phyloP scores from a whole-genome alignment of 23 tunicate species.

The Halocynthia aurantium region DNA sequence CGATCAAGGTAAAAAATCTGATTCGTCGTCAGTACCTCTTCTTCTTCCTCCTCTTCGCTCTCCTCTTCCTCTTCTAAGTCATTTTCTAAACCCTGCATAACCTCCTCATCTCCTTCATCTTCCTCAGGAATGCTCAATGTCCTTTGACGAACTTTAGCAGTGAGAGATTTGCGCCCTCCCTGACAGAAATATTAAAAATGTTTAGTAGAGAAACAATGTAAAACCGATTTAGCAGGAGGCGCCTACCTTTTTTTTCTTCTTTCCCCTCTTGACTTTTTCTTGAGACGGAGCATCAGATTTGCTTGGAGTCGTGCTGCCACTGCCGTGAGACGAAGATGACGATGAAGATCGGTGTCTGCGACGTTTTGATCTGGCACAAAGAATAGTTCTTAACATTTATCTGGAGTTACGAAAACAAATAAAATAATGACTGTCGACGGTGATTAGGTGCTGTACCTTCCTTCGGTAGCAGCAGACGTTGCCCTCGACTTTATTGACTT shows the following conservation, averaged over 20 bases:
- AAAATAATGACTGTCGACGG: too few species aligned
- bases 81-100: conserved; percentile 29
- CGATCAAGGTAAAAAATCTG: too few species aligned
- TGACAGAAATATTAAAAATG: conserved; percentile 2
- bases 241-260: conserved; percentile 54
- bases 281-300: conserved; percentile 1
- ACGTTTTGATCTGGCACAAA: conserved; percentile 26
- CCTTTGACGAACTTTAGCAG: conserved; percentile 37
- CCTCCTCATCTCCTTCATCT: conserved; percentile 63
- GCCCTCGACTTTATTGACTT: conserved; percentile 65
- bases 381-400: background rate
- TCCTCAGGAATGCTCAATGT: conserved; percentile 87
- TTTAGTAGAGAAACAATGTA: background rate
- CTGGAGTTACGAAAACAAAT: background rate
- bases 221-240: background rate
- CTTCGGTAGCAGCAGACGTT: background rate
- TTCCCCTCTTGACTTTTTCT: conserved; percentile 33
- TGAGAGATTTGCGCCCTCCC: conserved; percentile 57
- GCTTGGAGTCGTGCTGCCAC: conserved; percentile 4
- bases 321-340: conserved; percentile 40
- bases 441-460: background rate
- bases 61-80: conserved; percentile 36
- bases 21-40: background rate
- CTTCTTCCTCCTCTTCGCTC: conserved; percentile 31
- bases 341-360: conserved; percentile 59